Base-by-base conservation (phyloP, 2,797 vertebrate species). In the Avahi laniger region DNA sequence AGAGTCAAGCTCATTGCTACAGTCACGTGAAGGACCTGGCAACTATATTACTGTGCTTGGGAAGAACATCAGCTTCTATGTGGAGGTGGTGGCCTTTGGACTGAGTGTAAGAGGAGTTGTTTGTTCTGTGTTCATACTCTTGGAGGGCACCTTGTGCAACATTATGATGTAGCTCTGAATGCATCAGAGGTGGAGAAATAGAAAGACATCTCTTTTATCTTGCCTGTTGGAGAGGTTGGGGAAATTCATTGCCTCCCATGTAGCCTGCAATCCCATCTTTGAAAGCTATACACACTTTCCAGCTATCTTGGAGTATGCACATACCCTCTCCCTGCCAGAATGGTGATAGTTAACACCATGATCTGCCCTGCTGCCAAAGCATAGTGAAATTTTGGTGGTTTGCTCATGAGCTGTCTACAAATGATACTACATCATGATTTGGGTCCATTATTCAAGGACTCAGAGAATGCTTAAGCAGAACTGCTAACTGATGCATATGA, bases 131-230 rank as follows among this genome's bases (percentile, higher is more conserved):
- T 89, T 57, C 65, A 52, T 38, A 50, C 46, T 81, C 65, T 57
- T 89, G 54, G 7, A 83, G 24, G 14, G 24, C 35, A 75, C 14
- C 35, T 93, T 96, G 59, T 63, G 38, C 73, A 92, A 84, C 79
- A 90, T 48, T 24, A 41, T 50, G 73, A 93, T 63, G 50, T 61
- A 61, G 10, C 35, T 92, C 35, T 92, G 78, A 94, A 83, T 61
- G 52, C 52, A 93, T 91, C 61, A 46, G 18, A 82, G 43, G 24
- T 65, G n/a, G 26, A 70, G 78, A 92, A 38, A 35, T 33, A 67
- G 41, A 84, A 82, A 91, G 78, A 11, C 26, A 26, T 91, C 57
- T 88, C 38, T 94, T 87, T 94, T 92, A 84, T 72, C 30, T 24
- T 88, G 18, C 35, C 38, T 73, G 3, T 72, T 50, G 41, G 46